Conservation (phyloP, 2,113 vertebrate species). For the Todiramphus saurophagus region DNA sequence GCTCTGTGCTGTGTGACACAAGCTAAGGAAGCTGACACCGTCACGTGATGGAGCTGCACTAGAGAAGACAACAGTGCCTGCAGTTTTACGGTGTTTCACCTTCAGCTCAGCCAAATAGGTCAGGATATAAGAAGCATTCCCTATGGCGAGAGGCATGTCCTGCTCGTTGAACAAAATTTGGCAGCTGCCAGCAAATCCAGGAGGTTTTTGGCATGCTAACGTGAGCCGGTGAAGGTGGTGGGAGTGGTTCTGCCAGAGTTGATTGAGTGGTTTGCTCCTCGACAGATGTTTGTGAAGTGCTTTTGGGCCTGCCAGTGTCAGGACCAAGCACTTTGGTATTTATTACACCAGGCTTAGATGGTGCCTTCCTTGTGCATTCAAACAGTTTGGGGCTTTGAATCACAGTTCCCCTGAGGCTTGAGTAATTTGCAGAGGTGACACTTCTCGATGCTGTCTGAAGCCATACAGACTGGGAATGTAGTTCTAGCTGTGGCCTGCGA, state of each 20-base stretch:
- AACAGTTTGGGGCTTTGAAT: background rate
- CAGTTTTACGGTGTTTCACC: background rate
- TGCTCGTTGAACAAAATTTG: background rate
- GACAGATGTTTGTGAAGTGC: background rate
- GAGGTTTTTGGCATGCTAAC: background rate
- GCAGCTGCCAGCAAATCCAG: background rate
- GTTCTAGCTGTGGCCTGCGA: background rate
- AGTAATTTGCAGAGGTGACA: background rate
- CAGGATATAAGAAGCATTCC: background rate
- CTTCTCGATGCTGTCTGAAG: background rate
- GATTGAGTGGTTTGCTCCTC: background rate
- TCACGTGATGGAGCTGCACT: background rate
- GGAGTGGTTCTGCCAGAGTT: background rate
- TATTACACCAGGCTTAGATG: background rate
- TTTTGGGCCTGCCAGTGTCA: background rate
- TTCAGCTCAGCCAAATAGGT: background rate
- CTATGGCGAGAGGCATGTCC: rapidly evolving
- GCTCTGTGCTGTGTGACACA: background rate
- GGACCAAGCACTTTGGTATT: background rate
- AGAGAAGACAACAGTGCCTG: background rate
- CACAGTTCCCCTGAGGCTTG: background rate
- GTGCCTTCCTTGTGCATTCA: background rate
- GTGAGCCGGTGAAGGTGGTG: background rate
- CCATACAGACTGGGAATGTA: background rate
- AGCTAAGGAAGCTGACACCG: background rate